phyloP scores from a whole-genome alignment of 2,113 vertebrate species.

The Narcine bancroftii region DNA sequence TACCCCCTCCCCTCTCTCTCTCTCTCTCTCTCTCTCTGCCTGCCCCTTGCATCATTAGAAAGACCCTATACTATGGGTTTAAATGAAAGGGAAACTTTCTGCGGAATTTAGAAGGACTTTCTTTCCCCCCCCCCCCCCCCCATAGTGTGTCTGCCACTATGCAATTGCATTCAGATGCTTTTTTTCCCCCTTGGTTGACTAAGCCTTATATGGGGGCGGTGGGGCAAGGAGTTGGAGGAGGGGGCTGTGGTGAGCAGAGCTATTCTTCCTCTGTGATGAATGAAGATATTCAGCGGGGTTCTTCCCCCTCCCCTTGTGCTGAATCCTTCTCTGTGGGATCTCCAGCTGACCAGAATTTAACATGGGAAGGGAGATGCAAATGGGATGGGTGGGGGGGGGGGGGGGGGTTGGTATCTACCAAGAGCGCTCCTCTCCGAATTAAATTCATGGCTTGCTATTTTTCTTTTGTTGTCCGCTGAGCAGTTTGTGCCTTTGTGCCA shows the following conservation, averaged over 20 bases:
- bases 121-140: no score
- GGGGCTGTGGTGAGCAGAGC: background rate
- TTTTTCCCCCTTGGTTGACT: background rate
- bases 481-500: background rate
- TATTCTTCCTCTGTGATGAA: background rate
- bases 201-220: no score
- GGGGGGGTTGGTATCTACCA: background rate
- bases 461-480: background rate
- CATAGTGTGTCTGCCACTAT: background rate
- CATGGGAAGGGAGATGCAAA: background rate
- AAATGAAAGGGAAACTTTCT: background rate
- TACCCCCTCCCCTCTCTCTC: background rate
- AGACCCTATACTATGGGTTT: no score
- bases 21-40: background rate
- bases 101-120: background rate
- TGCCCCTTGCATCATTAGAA: background rate
- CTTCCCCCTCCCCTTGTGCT: background rate
- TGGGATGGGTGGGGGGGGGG: background rate
- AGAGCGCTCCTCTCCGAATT: background rate
- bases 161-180: background rate
- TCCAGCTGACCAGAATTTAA: background rate
- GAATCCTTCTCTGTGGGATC: background rate
- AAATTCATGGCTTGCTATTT: background rate
- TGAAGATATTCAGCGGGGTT: background rate
- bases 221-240: no score